A percentile compares a stretch with the other conserved stretches of the same genome.
phyloP scores from a whole-genome alignment of 2,797 vertebrate species.

The Muscicapa comitata region DNA sequence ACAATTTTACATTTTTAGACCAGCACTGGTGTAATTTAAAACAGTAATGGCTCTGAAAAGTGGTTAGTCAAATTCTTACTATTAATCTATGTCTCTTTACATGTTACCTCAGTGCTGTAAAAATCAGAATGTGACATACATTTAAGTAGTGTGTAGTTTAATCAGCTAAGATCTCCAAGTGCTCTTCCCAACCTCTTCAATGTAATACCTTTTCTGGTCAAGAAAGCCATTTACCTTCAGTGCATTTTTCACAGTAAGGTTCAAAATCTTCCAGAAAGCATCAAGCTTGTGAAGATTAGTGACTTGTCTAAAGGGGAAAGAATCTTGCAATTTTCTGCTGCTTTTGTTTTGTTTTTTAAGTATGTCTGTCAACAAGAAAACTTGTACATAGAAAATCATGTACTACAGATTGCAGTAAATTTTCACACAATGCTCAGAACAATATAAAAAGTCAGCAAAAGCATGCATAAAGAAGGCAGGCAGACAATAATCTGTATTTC shows the following conservation, averaged over 20 bases:
- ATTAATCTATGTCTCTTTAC: neutral
- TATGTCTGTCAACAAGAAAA: neutral
- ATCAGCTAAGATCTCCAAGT: neutral
- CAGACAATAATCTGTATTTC: neutral
- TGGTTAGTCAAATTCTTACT: neutral
- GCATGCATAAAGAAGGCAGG: neutral
- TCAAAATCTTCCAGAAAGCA: neutral
- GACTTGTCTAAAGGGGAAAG: neutral
- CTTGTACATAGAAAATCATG: neutral
- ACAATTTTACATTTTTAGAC: neutral
- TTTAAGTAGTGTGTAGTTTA: neutral
- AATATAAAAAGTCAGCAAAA: neutral
- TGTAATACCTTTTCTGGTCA: neutral
- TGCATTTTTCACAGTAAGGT: constrained; percentile 1
- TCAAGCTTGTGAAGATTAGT: neutral
- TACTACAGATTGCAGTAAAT: neutral
- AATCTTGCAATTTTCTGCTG: neutral
- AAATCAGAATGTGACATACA: neutral
- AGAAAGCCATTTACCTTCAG: neutral
- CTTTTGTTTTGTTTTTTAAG: neutral
- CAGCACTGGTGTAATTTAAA: neutral
- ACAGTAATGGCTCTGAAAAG: neutral
- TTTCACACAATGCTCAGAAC: neutral
- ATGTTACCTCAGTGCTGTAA: neutral
- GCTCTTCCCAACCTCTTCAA: neutral